phyloP scores from a whole-genome alignment of 2,888 invertebrate genomes.

The Eristalis arbustorum region DNA sequence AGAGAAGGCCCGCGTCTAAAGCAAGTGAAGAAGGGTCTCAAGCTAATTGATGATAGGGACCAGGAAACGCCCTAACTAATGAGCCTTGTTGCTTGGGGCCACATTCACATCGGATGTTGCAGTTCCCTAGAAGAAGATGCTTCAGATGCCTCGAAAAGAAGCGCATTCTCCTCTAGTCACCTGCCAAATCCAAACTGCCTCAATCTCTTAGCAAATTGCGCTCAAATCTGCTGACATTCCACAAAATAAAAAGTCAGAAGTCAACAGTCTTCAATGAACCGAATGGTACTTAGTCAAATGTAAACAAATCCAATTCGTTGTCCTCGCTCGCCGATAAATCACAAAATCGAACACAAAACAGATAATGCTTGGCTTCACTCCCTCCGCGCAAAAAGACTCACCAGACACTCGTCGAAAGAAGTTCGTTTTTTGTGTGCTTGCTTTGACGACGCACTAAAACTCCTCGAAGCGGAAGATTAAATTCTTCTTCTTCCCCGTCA shows the following conservation, averaged over 20 bases:
- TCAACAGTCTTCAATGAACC: neutral
- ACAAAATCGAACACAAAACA: slow-evolving; percentile 52
- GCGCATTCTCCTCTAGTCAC: neutral
- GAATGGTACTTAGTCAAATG: neutral
- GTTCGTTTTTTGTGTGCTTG: too few species aligned
- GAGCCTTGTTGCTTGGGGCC: too few species aligned
- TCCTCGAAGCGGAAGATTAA: slow-evolving; percentile 64
- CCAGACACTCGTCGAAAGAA: neutral
- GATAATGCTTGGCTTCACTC: neutral
- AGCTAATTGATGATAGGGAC: too few species aligned
- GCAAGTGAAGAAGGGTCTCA: too few species aligned
- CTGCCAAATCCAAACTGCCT: neutral
- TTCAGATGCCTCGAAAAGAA: too few species aligned
- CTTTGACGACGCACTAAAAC: slow-evolving; percentile 49
- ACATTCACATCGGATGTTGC: too few species aligned
- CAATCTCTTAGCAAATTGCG: neutral
- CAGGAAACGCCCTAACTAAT: too few species aligned
- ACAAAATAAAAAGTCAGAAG: too few species aligned
- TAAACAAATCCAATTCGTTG: neutral
- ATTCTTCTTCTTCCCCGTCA: neutral
- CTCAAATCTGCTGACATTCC: neutral
- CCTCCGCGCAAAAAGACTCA: neutral
- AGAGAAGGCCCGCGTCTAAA: too few species aligned
- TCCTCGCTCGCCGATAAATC: slow-evolving; percentile 39
- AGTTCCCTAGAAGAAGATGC: too few species aligned